These are phyloP conservation scores for Mastacembelus armatus DNA, from an alignment of 2,797 vertebrate genomes.

Conservation along the genomic window DNA sequence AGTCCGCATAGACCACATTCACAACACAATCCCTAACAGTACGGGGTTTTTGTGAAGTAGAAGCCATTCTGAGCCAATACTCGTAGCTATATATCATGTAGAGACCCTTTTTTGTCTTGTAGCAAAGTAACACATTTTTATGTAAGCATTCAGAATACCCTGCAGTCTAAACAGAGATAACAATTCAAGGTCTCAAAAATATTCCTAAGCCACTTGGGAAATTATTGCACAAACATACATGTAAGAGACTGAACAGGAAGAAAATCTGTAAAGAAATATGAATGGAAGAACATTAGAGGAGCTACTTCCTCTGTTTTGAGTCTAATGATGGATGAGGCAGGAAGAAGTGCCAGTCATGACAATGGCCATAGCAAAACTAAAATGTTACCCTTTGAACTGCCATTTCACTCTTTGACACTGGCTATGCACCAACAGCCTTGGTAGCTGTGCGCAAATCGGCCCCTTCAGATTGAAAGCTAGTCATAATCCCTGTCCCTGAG, in stretches of 20 bases:
- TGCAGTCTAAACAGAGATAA: slow-evolving; percentile 5
- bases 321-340: background rate
- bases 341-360: background rate
- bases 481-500: slow-evolving; percentile 42
- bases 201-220: background rate
- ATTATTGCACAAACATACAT: background rate
- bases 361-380: slow-evolving; percentile 11
- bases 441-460: slow-evolving; percentile 40
- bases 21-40: slow-evolving; percentile 13
- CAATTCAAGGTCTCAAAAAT: slow-evolving; percentile 5
- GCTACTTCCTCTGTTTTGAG: slow-evolving; percentile 7
- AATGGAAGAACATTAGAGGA: background rate
- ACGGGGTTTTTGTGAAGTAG: background rate
- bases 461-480: slow-evolving; percentile 41
- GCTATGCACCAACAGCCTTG: slow-evolving; percentile 8
- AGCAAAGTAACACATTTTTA: slow-evolving; percentile 20
- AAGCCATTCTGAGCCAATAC: background rate
- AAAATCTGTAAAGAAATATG: background rate
- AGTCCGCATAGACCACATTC: slow-evolving; percentile 10
- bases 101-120: background rate
- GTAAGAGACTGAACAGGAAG: slow-evolving; percentile 9
- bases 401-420: slow-evolving; percentile 18
- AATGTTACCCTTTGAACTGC: slow-evolving; percentile 8
- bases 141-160: background rate
- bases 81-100: background rate